These are phyloP conservation scores for Meliscaeva auricollis DNA, from an alignment of 2,888 invertebrate species.

Conservation along the genomic window DNA sequence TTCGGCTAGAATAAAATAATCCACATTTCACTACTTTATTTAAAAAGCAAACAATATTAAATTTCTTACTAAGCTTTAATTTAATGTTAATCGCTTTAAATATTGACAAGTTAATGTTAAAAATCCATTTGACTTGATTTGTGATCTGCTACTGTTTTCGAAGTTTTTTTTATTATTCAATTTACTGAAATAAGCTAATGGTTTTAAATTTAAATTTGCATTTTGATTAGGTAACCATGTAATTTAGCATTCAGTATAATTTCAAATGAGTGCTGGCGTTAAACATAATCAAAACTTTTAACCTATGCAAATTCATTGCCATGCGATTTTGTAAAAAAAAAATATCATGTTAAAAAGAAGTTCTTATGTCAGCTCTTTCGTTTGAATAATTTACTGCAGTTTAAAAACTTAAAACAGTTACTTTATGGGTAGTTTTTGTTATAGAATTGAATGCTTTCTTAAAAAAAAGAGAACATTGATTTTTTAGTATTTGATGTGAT, in stretches of 20 bases:
- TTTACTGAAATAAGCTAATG: neutral
- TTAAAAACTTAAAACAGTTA: too few species aligned
- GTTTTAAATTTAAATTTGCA: constrained; percentile 10
- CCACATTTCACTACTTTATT: too few species aligned
- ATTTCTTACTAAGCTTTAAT: neutral
- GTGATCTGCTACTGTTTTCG: constrained; percentile 18
- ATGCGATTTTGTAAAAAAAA: too few species aligned
- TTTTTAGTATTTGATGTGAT: too few species aligned
- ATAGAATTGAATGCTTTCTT: too few species aligned
- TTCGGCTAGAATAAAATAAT: too few species aligned
- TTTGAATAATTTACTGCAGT: neutral
- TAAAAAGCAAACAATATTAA: neutral
- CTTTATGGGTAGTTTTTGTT: too few species aligned
- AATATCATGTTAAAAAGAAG: neutral
- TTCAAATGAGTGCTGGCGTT: too few species aligned
- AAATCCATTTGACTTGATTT: constrained; percentile 16
- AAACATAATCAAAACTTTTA: neutral
- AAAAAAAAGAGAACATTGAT: too few species aligned
- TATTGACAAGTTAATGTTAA: neutral
- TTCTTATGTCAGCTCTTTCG: constrained; percentile 22
- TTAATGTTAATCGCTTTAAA: neutral
- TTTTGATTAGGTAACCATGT: neutral
- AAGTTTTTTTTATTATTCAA: neutral
- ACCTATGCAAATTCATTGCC: neutral
- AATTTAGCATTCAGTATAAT: neutral